phyloP scores from a whole-genome alignment of 2,113 vertebrate genomes.

The Macquaria ambigua region DNA sequence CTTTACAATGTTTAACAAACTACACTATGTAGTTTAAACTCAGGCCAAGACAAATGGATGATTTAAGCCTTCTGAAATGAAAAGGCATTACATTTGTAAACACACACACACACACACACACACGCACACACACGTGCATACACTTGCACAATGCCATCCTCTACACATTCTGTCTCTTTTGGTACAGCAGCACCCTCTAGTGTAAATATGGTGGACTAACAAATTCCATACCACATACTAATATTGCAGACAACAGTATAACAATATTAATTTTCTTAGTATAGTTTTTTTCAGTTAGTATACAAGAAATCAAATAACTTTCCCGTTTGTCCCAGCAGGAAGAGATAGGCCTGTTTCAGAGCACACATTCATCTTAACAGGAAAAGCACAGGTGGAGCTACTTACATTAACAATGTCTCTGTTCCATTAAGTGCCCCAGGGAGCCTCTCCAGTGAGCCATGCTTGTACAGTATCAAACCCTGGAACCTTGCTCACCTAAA shows the following conservation, averaged over 20 bases:
- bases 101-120: not conserved
- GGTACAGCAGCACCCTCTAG: conserved; percentile 47
- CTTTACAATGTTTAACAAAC: not conserved
- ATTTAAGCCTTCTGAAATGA: not conserved
- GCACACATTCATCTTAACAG: not conserved
- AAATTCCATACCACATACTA: not conserved
- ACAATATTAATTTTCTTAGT: no score
- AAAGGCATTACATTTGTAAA: not conserved
- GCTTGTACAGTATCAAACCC: not conserved
- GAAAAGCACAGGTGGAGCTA: no score
- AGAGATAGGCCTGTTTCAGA: not conserved
- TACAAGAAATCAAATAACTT: not conserved
- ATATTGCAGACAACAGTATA: not conserved
- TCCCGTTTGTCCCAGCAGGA: not conserved
- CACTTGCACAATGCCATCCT: not conserved
- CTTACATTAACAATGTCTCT: not conserved
- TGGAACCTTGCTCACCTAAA: not conserved
- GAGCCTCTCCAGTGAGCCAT: not conserved
- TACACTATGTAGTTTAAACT: not conserved
- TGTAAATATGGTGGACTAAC: conserved; percentile 10
- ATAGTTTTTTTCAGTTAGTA: not conserved
- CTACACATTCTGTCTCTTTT: not conserved
- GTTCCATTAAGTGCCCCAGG: not conserved
- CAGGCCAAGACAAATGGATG: not conserved
- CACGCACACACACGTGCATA: not conserved